Base-by-base conservation (phyloP, 2,797 vertebrate genomes). In the Tiaroga cobitis region DNA sequence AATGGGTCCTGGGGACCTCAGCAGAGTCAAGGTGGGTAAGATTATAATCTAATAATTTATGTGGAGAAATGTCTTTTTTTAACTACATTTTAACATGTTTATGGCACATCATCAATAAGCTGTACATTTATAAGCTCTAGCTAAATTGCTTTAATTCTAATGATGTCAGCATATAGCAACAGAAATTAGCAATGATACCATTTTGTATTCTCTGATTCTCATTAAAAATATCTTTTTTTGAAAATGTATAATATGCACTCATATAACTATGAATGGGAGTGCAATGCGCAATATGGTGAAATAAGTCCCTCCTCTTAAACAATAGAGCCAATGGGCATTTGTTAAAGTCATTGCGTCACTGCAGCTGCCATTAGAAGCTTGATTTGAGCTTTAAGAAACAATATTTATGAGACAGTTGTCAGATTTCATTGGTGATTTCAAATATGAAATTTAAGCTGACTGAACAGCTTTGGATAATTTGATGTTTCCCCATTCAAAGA, bases 21-120 rank as follows among this genome's bases (percentile, higher is more conserved):
- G 34, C 49, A 29, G 74, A 77, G 49, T n/a, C 63, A 10, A 18
- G 39, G 29, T 18, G 54, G 41, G 70, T 73, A 79, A 79, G 26
- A n/a, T 24, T 43, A 63, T 74, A 63, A 82, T 74, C 8, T 21
- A 63, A 82, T 74, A 4, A 63, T 74, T 49, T 19, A 37, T 61
- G 11, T 32, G 26, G 5, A 29, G n/a, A 63, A 73, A 8, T 1
- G 37, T 11, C 0, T 37, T 54, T 81, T 24, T 43, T 43, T 1
- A 37, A 34, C 32, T 51, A 19, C 18, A 11, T 41, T 39, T 78
- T 13, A 41, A 59, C 24, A 13, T 59, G 13, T 59, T 70, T 26
- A 70, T 41, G 5, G 19, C 68, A 70, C 37, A 1, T 74, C 43
- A 39, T 39, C 13, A 76, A 1, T 56, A 56, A 37, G 73, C 0